These are phyloP conservation scores for Apodemia mormo DNA, from an alignment of 2,888 invertebrate genomes.

Conservation along the genomic window DNA sequence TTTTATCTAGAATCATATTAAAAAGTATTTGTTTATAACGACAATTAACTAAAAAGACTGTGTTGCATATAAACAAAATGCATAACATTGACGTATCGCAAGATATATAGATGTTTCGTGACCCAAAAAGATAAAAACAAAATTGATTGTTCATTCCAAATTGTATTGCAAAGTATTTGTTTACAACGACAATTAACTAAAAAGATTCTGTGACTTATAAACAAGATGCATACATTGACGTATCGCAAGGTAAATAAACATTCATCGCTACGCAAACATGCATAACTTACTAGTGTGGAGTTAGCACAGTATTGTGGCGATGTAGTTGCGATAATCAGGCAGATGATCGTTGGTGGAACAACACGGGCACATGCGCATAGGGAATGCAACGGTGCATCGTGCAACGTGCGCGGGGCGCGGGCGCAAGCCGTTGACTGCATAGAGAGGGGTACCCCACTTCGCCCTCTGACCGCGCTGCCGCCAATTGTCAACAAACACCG, in stretches of 20 bases:
- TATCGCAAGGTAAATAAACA: constrained; percentile 50
- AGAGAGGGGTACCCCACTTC: constrained; percentile 46
- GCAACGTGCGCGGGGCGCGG: constrained; percentile 55
- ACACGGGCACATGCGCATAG: constrained; percentile 34
- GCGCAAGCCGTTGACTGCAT: constrained; percentile 63
- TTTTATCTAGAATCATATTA: neutral
- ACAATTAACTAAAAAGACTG: neutral
- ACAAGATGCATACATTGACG: constrained; percentile 40
- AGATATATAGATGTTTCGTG: neutral
- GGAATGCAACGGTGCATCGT: constrained; percentile 44
- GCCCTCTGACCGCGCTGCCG: constrained; percentile 58
- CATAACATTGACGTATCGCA: no score
- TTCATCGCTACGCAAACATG: constrained; percentile 51
- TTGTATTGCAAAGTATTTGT: neutral
- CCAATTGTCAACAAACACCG: constrained; percentile 69
- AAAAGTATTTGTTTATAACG: neutral
- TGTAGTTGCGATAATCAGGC: constrained; percentile 22
- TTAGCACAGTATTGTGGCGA: constrained; percentile 23
- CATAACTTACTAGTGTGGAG: constrained; percentile 69
- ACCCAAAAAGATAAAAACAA: neutral
- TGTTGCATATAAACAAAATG: no score
- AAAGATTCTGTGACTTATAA: neutral
- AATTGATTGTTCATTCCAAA: neutral
- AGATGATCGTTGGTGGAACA: constrained; percentile 27
- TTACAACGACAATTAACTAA: neutral